Evolutionary conservation across 2,113 vertebrate species (phyloP), one percentile per base, ranked within the genome.

Genomic region (Thermophis baileyi): DNA sequence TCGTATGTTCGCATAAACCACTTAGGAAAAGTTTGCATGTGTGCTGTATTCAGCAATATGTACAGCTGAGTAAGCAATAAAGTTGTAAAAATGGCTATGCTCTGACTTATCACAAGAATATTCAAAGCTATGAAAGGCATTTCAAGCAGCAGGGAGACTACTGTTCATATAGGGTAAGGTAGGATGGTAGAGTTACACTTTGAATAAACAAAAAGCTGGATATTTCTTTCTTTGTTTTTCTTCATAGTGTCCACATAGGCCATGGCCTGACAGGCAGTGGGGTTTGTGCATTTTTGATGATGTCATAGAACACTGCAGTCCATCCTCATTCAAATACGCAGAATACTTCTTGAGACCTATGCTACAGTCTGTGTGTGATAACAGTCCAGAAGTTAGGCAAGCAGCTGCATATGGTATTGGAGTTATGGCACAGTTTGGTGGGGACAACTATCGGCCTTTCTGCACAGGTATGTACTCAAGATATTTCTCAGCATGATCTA

Each of bases 231-330:
- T 54, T 53, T 49, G 11, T 12, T 49, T 89, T 86, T 94, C 8
- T 94, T 94, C 86, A n/a, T 93, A 99, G 99, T 99, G 98, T 96
- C 98, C 99, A 2, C 98, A 98, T 57, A 98, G 99, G 95, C 99
- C 99, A 0, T 99, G 99, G 99, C 98, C 99, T 0, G 99, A 99
- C 98, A 97, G 99, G 89, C 99, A 99, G 91, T 99, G 99, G 99
- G 99, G 99, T 4, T 96, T 99, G 30, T 99, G 99, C 96, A 99
- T 99, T 95, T 99, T 99, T 92, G 99, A 99, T 0, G 99, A 99
- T 10, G 94, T 99, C 35, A 97, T 99, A 40, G 99, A 99, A 94
- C 99, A 99, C 97, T 99, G 99, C 98, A 99, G 99, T 96, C 99
- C 99, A 1, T 97, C 98, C 12, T 99, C 99, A 0, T 99, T 99